Percentiles rank a stretch among this genome's conserved stretches.
Conservation (phyloP, 1,140 invertebrate species). For the Drosophila seguyi region DNA sequence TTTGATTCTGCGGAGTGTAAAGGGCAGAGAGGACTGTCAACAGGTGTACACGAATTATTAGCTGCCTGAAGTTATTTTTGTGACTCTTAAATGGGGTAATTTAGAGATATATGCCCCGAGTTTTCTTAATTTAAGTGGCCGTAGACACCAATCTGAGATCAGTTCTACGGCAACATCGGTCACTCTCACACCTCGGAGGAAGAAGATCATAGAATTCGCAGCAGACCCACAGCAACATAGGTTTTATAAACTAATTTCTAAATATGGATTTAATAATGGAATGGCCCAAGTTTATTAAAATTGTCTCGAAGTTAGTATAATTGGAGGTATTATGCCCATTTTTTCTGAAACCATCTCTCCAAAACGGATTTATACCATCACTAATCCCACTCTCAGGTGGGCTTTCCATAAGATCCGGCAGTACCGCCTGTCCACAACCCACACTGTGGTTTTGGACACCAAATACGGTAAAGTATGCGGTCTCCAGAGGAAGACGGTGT, state of each 20-base stretch:
- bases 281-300: slow-evolving; percentile 50
- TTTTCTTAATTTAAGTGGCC: neutral
- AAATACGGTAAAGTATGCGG: slow-evolving; percentile 61
- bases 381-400: slow-evolving; percentile 23
- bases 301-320: slow-evolving; percentile 58
- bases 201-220: neutral
- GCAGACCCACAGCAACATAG: neutral
- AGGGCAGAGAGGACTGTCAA: too few species aligned
- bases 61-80: too few species aligned
- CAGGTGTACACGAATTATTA: neutral
- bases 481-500: slow-evolving; percentile 61
- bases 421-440: slow-evolving; percentile 50
- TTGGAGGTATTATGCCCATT: too few species aligned
- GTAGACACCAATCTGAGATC: neutral
- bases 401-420: slow-evolving; percentile 62
- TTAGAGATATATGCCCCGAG: too few species aligned
- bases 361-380: neutral
- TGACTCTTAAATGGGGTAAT: too few species aligned
- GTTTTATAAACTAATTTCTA: neutral
- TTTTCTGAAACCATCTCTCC: neutral
- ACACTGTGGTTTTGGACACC: slow-evolving; percentile 55
- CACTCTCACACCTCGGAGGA: slow-evolving; percentile 23
- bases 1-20: neutral
- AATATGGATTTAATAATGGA: slow-evolving; percentile 23
- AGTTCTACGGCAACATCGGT: neutral